phyloP scores from a whole-genome alignment of 2,797 vertebrate genomes.

The Poliocrania exsul region DNA sequence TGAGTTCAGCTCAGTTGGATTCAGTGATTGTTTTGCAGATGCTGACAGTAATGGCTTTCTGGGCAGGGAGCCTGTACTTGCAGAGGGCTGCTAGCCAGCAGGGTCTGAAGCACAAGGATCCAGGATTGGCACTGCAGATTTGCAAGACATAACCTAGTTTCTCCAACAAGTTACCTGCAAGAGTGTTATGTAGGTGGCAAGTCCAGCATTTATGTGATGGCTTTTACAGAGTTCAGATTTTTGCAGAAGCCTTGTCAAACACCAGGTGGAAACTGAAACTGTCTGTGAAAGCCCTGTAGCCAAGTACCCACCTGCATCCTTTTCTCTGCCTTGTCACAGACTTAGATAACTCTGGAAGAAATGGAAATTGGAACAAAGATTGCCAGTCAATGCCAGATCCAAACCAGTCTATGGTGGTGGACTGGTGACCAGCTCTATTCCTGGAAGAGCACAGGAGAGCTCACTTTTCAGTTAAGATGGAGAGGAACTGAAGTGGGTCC shows the following conservation, averaged over 20 bases:
- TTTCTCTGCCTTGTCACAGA: neutral
- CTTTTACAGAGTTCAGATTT: neutral
- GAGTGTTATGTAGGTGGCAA: neutral
- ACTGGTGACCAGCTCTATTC: neutral
- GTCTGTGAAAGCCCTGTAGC: neutral
- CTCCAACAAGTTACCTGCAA: neutral
- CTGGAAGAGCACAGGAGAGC: neutral
- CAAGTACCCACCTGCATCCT: neutral
- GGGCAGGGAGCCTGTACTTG: neutral
- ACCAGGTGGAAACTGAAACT: neutral
- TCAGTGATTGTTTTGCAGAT: neutral
- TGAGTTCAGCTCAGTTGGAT: neutral
- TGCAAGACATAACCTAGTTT: neutral
- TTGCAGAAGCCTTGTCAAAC: neutral
- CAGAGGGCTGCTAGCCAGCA: neutral
- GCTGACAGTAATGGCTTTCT: neutral
- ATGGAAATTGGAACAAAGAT: neutral
- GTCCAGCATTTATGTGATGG: neutral
- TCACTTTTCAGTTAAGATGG: neutral
- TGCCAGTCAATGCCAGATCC: neutral
- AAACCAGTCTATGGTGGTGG: neutral
- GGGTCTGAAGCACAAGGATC: neutral
- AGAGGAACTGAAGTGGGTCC: neutral
- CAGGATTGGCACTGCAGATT: neutral
- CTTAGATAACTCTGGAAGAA: neutral